These are phyloP conservation scores for Elanoides forficatus DNA, from an alignment of 2,113 vertebrate genomes.

Conservation along the genomic window DNA sequence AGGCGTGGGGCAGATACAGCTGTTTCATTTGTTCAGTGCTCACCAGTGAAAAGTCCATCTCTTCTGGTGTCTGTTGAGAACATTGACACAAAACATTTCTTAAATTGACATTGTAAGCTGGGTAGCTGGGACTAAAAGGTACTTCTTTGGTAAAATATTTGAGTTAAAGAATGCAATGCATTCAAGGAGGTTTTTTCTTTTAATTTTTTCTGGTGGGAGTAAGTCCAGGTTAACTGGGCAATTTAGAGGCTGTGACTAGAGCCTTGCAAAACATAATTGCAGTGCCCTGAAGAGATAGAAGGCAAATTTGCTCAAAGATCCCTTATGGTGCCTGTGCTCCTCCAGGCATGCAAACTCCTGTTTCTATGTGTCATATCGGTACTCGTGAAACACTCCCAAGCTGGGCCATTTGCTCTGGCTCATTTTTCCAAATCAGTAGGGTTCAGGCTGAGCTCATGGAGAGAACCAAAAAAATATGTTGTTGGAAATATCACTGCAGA, in stretches of 20 bases:
- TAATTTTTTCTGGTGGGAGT: neutral
- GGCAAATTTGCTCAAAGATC: neutral
- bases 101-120: neutral
- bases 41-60: neutral
- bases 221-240: neutral
- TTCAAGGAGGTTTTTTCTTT: neutral
- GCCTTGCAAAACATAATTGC: neutral
- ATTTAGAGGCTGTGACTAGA: neutral
- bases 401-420: neutral
- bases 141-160: neutral
- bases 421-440: slow-evolving; percentile 9
- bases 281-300: neutral
- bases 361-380: neutral
- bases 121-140: neutral
- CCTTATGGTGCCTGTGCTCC: neutral
- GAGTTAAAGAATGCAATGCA: neutral
- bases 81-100: neutral
- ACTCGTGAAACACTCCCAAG: neutral
- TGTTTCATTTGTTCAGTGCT: neutral
- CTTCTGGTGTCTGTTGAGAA: neutral
- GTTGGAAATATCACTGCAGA: neutral
- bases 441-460: slow-evolving; percentile 4
- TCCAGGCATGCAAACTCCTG: neutral
- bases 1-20: neutral
- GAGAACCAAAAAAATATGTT: neutral